A percentile compares a stretch with the other conserved stretches of the same genome.
Conservation (phyloP, 2,113 vertebrate genomes). For the Lycocorax pyrrhopterus region DNA sequence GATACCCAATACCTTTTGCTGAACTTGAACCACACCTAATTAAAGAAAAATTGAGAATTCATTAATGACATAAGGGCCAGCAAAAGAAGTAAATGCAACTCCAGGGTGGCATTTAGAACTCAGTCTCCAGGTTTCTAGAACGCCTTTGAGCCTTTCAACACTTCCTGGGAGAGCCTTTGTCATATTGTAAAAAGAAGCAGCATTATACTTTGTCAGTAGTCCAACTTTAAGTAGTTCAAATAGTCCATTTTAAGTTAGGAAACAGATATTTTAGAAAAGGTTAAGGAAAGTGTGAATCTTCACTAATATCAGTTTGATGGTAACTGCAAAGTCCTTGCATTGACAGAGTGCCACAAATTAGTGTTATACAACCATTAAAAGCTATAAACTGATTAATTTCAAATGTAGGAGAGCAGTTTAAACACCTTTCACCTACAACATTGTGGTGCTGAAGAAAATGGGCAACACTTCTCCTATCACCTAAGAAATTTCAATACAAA, state of each 20-base stretch:
- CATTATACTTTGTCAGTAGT: neutral
- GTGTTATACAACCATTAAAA: slow-evolving; percentile 20
- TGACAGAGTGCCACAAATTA: slow-evolving; percentile 2
- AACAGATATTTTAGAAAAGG: neutral
- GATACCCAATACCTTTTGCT: slow-evolving; percentile 93
- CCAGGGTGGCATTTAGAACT: slow-evolving; percentile 17
- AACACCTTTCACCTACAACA: neutral
- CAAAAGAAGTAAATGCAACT: neutral
- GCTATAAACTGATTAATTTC: neutral
- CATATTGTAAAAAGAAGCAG: neutral
- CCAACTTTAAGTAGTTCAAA: neutral
- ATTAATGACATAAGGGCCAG: neutral
- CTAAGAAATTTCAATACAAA: neutral
- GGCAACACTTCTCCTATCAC: neutral
- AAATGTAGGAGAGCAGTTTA: neutral
- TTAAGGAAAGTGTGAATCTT: neutral
- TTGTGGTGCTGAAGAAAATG: neutral
- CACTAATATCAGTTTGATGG: neutral
- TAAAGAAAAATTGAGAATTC: slow-evolving; percentile 39
- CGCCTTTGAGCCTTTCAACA: neutral
- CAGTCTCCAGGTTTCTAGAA: slow-evolving; percentile 20
- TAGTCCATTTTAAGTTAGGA: neutral
- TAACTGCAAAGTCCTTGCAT: neutral
- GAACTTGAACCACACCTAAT: slow-evolving; percentile 83
- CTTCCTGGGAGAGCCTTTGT: neutral